Conservation (phyloP, 2,797 vertebrate genomes). For the Cyclura pinguis region DNA sequence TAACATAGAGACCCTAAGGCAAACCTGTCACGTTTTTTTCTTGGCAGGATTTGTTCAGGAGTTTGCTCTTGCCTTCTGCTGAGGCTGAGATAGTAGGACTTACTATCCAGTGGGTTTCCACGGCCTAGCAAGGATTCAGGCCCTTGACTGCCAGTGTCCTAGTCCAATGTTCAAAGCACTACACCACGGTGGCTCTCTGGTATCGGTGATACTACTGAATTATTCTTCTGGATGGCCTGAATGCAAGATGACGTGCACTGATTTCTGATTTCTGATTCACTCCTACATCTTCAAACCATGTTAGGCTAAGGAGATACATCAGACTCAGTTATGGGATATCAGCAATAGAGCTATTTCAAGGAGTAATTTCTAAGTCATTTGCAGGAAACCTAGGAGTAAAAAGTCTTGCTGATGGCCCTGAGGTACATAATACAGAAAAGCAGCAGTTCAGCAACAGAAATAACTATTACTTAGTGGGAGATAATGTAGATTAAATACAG, state of each 20-base stretch:
- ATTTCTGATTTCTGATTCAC: background rate
- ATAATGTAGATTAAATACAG: background rate
- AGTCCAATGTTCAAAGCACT: no score
- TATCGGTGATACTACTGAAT: background rate
- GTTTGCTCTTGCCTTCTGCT: no score
- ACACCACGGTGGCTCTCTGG: no score
- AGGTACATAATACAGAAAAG: background rate
- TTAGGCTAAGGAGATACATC: background rate
- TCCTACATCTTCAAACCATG: background rate
- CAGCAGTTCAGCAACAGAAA: background rate
- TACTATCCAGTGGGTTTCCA: no score
- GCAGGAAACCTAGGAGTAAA: background rate
- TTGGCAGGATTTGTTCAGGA: no score
- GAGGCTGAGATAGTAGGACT: no score
- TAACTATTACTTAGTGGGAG: background rate
- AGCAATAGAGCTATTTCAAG: background rate
- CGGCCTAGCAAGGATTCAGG: no score
- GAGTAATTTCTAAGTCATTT: background rate
- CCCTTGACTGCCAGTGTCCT: no score
- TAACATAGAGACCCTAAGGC: no score
- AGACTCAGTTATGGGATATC: background rate
- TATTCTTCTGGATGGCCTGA: background rate
- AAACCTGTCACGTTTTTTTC: no score
- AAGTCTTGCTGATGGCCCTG: background rate
- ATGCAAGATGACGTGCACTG: background rate